Conservation (phyloP, 2,113 vertebrate genomes). For the Camelus dromedarius region DNA sequence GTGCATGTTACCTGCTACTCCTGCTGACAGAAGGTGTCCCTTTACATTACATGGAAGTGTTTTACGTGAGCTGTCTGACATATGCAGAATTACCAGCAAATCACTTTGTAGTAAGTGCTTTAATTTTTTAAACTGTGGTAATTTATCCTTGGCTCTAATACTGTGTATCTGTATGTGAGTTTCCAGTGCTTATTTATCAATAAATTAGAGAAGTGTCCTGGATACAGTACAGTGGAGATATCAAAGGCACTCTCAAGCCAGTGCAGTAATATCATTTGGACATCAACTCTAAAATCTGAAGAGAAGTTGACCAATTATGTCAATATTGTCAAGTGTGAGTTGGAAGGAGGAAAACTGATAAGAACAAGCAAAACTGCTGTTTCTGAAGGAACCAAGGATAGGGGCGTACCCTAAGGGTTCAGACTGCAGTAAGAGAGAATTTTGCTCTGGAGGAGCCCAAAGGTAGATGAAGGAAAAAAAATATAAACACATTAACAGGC, state of each 20-base stretch:
- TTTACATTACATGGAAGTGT: not conserved
- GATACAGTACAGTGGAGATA: not conserved
- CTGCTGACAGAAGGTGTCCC: not conserved
- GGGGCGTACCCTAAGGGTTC: not conserved
- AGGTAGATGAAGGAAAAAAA: not conserved
- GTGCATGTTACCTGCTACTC: not conserved
- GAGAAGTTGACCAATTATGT: not conserved
- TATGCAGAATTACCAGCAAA: conserved; percentile 6
- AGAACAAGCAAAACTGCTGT: not conserved
- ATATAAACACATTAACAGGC: not conserved
- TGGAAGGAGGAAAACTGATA: not conserved
- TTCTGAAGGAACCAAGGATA: not conserved
- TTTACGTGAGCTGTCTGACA: not conserved
- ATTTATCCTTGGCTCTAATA: not conserved
- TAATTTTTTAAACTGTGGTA: not conserved
- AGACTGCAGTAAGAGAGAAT: not conserved
- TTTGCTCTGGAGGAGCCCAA: not conserved
- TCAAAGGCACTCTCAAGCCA: not conserved
- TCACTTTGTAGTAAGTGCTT: not conserved
- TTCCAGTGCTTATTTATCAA: not conserved
- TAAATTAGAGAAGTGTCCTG: not conserved
- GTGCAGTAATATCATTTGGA: not conserved
- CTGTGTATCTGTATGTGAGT: not conserved
- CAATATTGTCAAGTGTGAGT: not conserved
- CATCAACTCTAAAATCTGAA: not conserved